Evolutionary conservation across 92 coral and sea anemone genomes (phyloP).

Genomic region (Isaurus tuberculatus): DNA sequence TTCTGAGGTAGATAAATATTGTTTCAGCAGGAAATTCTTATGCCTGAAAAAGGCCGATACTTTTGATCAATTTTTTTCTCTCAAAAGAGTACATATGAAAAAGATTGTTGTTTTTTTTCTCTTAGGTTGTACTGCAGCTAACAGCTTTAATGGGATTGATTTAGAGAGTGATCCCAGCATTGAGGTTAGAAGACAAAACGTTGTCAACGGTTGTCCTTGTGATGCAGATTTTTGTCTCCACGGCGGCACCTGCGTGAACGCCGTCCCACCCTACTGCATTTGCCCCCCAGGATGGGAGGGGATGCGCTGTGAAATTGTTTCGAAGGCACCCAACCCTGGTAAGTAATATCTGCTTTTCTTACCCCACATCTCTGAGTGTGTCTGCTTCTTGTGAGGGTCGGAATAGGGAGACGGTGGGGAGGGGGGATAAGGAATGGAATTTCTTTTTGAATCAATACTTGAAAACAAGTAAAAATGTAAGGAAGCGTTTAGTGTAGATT

Average conservation of each 20-base stretch:
- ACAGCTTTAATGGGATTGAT: constrained; percentile 80
- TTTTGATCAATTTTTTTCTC: too few relatives aligned
- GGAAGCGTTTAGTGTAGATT: too few relatives aligned
- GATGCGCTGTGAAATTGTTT: constrained; percentile 50
- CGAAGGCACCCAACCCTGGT: constrained; percentile 74
- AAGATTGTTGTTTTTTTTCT: not conserved
- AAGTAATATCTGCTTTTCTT: not conserved
- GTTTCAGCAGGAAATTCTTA: too few relatives aligned
- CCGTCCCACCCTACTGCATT: constrained; percentile 78
- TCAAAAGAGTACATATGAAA: too few relatives aligned
- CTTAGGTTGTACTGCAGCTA: constrained; percentile 87
- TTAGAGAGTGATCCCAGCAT: constrained; percentile 66
- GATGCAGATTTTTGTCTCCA: constrained; percentile 68
- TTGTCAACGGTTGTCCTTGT: constrained; percentile 89
- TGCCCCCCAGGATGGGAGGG: constrained; percentile 89
- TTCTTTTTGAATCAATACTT: too few relatives aligned
- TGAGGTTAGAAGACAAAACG: constrained; percentile 78
- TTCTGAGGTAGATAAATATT: too few relatives aligned
- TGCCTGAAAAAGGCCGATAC: too few relatives aligned
- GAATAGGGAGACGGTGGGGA: too few relatives aligned
- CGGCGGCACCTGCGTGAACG: constrained; percentile 90
- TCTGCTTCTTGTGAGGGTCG: too few relatives aligned
- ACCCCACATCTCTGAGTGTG: not conserved
- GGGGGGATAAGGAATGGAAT: too few relatives aligned
- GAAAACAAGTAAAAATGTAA: too few relatives aligned